Evolutionary conservation across 2,888 invertebrate genomes (phyloP).

Genomic region (Coenonympha glycerion): DNA sequence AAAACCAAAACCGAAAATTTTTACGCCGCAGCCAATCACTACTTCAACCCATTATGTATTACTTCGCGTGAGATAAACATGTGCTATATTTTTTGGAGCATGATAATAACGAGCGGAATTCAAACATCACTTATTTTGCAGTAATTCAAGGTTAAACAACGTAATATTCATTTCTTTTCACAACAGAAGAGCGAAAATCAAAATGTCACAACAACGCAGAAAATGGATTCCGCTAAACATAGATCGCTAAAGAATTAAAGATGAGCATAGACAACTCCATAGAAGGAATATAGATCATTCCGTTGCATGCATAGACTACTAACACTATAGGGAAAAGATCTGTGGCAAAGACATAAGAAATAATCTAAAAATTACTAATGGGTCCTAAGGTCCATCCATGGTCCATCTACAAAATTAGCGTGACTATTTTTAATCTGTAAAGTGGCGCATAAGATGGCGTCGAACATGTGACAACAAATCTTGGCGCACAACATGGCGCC

Average conservation of each 20-base stretch:
- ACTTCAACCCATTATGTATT: slow-evolving; percentile 68
- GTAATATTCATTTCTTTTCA: slow-evolving; percentile 43
- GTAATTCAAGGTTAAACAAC: slow-evolving; percentile 34
- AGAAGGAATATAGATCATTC: no score
- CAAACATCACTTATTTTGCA: slow-evolving; percentile 42
- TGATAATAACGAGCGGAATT: slow-evolving; percentile 30
- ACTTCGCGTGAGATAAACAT: slow-evolving; percentile 33
- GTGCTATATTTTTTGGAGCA: slow-evolving; percentile 31
- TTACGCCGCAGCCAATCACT: slow-evolving; percentile 63
- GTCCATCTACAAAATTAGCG: no score
- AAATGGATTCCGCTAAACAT: slow-evolving; percentile 68
- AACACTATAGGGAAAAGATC: no score
- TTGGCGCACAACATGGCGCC: no score
- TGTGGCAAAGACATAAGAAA: no score
- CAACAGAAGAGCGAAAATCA: slow-evolving; percentile 47
- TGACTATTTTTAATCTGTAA: no score
- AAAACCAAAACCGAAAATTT: slow-evolving; percentile 46
- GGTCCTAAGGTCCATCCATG: no score
- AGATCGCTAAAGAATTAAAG: no score
- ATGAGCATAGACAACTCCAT: no score
- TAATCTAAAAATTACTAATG: no score
- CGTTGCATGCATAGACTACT: slow-evolving; percentile 22
- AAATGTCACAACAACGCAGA: slow-evolving; percentile 76
- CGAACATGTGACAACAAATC: no score
- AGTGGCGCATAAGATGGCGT: no score